Conservation (phyloP, 1,140 invertebrate genomes). For the Chironomus striatipennis region DNA sequence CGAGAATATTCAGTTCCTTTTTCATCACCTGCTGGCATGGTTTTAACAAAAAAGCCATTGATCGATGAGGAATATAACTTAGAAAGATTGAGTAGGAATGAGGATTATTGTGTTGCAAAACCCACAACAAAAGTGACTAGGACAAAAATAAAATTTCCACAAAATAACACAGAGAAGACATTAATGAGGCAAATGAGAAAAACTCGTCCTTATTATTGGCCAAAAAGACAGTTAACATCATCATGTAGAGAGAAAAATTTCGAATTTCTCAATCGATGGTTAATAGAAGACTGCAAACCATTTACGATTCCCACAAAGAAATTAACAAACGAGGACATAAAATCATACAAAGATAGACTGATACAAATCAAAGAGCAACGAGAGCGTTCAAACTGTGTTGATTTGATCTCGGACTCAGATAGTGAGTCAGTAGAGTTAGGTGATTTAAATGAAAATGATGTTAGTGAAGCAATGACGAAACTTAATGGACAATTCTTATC, state of each 20-base stretch:
- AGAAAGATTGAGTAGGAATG: constrained; percentile 45
- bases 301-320: neutral
- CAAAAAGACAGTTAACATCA: neutral
- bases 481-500: neutral
- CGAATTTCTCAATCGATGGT: neutral
- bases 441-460: neutral
- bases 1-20: constrained; percentile 46
- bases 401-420: neutral
- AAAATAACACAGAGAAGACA: neutral
- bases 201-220: constrained; percentile 15
- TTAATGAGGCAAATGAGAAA: neutral
- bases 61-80: constrained; percentile 44
- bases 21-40: constrained; percentile 48
- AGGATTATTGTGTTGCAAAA: constrained; percentile 42
- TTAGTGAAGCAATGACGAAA: neutral
- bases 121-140: neutral
- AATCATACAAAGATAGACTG: neutral
- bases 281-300: neutral
- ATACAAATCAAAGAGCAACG: neutral
- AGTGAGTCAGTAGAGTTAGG: neutral
- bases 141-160: neutral
- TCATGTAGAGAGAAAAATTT: neutral
- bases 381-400: neutral
- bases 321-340: neutral
- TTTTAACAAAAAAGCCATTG: constrained; percentile 42